Conservation (phyloP, 2,797 vertebrate species). For the Antennarius maculatus region DNA sequence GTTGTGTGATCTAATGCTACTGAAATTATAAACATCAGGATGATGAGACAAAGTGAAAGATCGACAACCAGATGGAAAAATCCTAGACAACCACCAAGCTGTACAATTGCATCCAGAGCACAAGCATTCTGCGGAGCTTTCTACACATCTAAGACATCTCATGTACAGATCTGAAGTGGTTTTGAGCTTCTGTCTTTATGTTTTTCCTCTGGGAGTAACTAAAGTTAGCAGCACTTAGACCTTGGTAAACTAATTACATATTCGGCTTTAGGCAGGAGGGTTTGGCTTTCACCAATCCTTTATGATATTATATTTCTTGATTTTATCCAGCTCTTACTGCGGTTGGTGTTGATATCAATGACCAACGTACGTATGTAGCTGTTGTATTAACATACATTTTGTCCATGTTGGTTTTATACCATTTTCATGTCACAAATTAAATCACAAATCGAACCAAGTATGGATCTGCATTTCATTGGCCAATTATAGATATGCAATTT, state of each 20-base stretch:
- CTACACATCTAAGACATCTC: slow-evolving; percentile 31
- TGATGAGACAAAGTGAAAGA: slow-evolving; percentile 22
- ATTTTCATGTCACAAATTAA: too few relatives aligned
- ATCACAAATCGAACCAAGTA: too few relatives aligned
- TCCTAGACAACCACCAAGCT: slow-evolving; percentile 39
- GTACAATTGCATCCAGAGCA: slow-evolving; percentile 32
- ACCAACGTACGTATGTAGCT: not conserved
- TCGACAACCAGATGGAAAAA: slow-evolving; percentile 40
- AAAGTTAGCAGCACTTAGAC: slow-evolving; percentile 20
- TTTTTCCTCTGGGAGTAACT: slow-evolving; percentile 7
- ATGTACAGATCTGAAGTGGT: slow-evolving; percentile 35
- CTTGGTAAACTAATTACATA: slow-evolving; percentile 27
- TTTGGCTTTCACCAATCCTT: not conserved
- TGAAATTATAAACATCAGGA: not conserved
- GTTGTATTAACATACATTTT: not conserved
- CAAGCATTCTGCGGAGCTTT: slow-evolving; percentile 28
- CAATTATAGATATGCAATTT: too few relatives aligned
- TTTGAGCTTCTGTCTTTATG: slow-evolving; percentile 37
- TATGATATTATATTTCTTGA: not conserved
- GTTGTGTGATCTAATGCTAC: not conserved
- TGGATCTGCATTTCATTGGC: too few relatives aligned
- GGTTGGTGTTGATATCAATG: not conserved
- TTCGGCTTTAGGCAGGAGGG: slow-evolving; percentile 10
- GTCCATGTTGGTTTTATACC: not conserved
- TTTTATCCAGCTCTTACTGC: not conserved